Percentiles rank a stretch among this genome's conserved stretches.
phyloP scores from a whole-genome alignment of 2,888 invertebrate species.

The Euplexia lucipara region DNA sequence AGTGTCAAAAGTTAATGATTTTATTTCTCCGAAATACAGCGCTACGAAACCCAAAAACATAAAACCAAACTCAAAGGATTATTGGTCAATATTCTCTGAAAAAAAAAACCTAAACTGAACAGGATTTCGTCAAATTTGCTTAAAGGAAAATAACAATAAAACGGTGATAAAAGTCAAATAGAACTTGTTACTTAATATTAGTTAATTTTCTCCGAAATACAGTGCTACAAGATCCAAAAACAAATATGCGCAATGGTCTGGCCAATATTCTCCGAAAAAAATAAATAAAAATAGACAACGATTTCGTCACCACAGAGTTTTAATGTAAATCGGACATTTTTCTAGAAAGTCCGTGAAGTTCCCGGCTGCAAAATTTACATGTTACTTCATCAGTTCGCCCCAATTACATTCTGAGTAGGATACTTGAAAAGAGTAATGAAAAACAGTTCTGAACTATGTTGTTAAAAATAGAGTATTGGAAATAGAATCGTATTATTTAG shows the following conservation, averaged over 20 bases:
- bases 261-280: background rate
- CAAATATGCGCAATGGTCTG: background rate
- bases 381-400: conserved; percentile 51
- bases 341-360: conserved; percentile 16
- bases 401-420: conserved; percentile 55
- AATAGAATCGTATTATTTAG: conserved; percentile 29
- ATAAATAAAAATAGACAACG: background rate
- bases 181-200: background rate
- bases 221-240: background rate
- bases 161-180: background rate
- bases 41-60: no score
- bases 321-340: conserved; percentile 6
- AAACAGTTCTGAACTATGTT: conserved; percentile 26
- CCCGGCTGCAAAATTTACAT: conserved; percentile 18
- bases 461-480: conserved; percentile 59
- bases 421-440: conserved; percentile 55
- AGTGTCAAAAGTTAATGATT: no score
- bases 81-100: no score
- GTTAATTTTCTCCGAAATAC: conserved; percentile 10
- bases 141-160: conserved; percentile 6
- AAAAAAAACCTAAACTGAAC: no score
- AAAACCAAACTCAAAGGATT: no score
- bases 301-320: conserved; percentile 5
- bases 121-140: conserved; percentile 9
- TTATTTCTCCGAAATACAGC: no score